phyloP scores from a whole-genome alignment of 1,140 invertebrate genomes.

The Drosophila santomea region DNA sequence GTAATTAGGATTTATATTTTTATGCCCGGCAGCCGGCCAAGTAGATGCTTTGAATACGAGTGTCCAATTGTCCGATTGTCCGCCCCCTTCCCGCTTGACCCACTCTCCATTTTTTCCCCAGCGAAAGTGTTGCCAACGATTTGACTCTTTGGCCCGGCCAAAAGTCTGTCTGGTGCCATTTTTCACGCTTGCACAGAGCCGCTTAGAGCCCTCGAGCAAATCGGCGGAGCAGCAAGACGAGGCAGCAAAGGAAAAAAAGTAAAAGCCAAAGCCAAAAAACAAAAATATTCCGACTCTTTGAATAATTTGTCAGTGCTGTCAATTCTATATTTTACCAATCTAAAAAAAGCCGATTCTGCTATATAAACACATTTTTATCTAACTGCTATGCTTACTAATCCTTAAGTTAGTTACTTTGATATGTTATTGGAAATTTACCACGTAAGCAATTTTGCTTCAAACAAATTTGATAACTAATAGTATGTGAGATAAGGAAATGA shows the following conservation, averaged over 20 bases:
- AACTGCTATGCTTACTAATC: background rate
- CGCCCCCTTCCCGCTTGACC: slow-evolving; percentile 49
- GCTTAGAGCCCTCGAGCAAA: slow-evolving; percentile 31
- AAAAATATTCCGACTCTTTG: background rate
- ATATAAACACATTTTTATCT: background rate
- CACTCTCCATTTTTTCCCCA: slow-evolving; percentile 16
- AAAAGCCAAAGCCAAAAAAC: background rate
- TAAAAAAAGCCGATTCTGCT: background rate
- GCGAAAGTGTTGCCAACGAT: slow-evolving; percentile 62
- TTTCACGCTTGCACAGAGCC: slow-evolving; percentile 61
- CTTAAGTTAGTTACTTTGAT: background rate
- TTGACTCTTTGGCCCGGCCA: slow-evolving; percentile 24
- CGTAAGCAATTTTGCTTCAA: too few species aligned
- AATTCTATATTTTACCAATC: background rate
- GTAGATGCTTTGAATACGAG: slow-evolving; percentile 42
- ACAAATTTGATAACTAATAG: too few species aligned
- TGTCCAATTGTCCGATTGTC: slow-evolving; percentile 53
- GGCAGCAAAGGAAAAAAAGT: background rate
- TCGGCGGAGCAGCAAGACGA: background rate
- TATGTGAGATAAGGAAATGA: too few species aligned
- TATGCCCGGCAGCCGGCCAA: slow-evolving; percentile 43
- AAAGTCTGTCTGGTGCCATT: slow-evolving; percentile 55
- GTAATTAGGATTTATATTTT: slow-evolving; percentile 83
- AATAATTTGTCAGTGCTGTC: background rate
- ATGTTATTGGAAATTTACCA: too few species aligned